Evolutionary conservation across 2,888 invertebrate genomes (phyloP), one percentile per base, ranked within the genome.

Genomic region (Diloba caeruleocephala): DNA sequence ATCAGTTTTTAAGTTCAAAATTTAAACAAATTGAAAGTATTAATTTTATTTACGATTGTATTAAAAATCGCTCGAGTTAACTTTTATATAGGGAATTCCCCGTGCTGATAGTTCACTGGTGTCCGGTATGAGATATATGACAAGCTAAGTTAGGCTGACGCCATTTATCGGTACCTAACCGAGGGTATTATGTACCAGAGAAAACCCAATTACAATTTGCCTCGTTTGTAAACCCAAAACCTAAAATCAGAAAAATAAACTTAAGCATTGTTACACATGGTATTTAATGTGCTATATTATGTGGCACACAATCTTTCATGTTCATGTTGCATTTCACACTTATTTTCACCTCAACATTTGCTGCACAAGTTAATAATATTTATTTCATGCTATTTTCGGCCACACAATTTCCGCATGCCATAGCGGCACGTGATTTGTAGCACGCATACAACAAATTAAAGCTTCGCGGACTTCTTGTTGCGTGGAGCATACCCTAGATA

Each of bases 351-450:
- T 31, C 28, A 38, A 37, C 43, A 52, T 61, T 43, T 25, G 33
- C 37, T 32, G 17, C 49, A 41, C 59, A 38, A 15, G 37, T 50
- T 23, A 25, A 8, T 59, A 48, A 48, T 34, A 33, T 42, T 50
- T 2, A 54, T 63, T 68, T 50, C 36, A 23, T 17, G 28, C 32
- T 68, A 66, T 60, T 71, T 67, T 61, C 33, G 69, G 33, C 54
- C 31, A 55, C 54, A 33, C 53, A 31, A 17, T 54, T 67, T 67
- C 72, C 68, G 62, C 57, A 48, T 71, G 37, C 62, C 63, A n/a
- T 29, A 26, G 28, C 54, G 33, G 38, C 51, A 38, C 29, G 39
- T 44, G 26, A 44, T 48, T 57, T 28, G 51, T 53, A 25, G 55
- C 45, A 55, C 55, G 58, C 64, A 63, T 52, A 57, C 50, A 60